phyloP scores from a whole-genome alignment of 2,113 vertebrate genomes.

The Psilopsiagon aurifrons region DNA sequence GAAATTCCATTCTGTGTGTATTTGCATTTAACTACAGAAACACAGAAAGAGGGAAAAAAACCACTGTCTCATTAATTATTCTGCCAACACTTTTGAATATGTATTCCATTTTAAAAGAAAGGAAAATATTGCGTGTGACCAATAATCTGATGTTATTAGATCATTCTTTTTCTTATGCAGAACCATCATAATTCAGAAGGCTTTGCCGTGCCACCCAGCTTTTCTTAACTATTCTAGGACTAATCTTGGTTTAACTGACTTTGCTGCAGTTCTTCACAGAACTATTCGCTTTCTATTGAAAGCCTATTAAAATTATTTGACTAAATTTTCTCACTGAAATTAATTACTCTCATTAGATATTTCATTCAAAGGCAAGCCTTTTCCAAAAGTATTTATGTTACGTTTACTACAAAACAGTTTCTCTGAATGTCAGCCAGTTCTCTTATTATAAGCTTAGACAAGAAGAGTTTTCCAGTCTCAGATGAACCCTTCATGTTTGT shows the following conservation, averaged over 20 bases:
- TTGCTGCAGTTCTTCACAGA: neutral
- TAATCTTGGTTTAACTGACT: neutral
- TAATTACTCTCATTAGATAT: slow-evolving; percentile 42
- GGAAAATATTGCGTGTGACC: neutral
- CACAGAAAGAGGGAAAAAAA: neutral
- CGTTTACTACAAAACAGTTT: slow-evolving; percentile 60
- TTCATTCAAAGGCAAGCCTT: slow-evolving; percentile 32
- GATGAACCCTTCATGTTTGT: neutral
- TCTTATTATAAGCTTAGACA: slow-evolving; percentile 40
- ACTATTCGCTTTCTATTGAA: neutral
- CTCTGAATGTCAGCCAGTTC: slow-evolving; percentile 28
- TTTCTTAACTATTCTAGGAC: neutral
- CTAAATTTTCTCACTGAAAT: slow-evolving; percentile 30
- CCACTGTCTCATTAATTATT: neutral
- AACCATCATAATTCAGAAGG: neutral
- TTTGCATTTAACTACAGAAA: neutral
- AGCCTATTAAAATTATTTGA: slow-evolving; percentile 8
- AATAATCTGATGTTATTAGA: neutral
- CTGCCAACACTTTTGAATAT: neutral
- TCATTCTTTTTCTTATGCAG: neutral
- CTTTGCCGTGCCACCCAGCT: neutral
- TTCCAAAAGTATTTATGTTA: slow-evolving; percentile 19
- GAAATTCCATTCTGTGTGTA: neutral
- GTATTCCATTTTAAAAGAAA: neutral
- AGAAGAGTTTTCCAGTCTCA: slow-evolving; percentile 39